Evolutionary conservation across 2,797 vertebrate genomes (phyloP).

Genomic region (Coluber constrictor): DNA sequence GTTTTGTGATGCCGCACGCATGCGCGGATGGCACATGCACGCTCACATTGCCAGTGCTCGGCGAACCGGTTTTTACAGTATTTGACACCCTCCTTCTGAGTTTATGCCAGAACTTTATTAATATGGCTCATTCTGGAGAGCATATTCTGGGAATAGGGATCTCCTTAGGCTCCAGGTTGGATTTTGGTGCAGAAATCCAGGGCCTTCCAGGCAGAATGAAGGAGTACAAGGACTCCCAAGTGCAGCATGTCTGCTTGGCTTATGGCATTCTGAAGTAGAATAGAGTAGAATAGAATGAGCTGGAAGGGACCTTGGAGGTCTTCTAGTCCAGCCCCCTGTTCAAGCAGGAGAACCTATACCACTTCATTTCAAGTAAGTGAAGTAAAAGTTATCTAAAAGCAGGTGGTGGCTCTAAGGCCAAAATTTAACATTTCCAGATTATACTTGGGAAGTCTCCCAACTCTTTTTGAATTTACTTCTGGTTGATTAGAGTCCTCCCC

Average conservation of each 20-base stretch:
- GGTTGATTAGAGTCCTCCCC: neutral
- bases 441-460: neutral
- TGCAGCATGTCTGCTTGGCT: neutral
- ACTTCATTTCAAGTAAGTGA: neutral
- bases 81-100: too few species aligned
- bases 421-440: neutral
- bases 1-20: too few species aligned
- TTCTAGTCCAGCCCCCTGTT: neutral
- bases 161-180: neutral
- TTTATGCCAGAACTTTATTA: neutral
- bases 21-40: too few species aligned
- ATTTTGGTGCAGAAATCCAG: neutral
- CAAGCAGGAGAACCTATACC: neutral
- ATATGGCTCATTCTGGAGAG: neutral
- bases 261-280: neutral
- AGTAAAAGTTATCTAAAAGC: neutral
- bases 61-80: too few species aligned
- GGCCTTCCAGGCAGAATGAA: neutral
- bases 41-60: too few species aligned
- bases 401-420: neutral
- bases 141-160: neutral
- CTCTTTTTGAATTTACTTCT: neutral
- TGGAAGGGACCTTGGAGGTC: neutral
- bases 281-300: neutral
- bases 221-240: neutral